A percentile compares a stretch with the other conserved stretches of the same genome.
Conservation (phyloP, 2,113 vertebrate genomes). For the Ahaetulla prasina region DNA sequence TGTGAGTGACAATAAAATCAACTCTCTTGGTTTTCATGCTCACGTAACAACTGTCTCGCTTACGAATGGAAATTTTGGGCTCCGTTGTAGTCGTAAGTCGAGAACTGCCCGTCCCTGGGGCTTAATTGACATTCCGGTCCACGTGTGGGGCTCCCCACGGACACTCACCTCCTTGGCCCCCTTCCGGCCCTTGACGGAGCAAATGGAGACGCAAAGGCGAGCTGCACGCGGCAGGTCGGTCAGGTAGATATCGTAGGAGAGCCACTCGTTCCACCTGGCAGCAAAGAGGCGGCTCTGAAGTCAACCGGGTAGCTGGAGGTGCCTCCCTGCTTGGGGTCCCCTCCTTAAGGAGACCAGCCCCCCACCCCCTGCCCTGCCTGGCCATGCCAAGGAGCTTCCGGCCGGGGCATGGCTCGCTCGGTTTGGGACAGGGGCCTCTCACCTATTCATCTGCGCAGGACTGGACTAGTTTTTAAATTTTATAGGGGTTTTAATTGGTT, state of each 20-base stretch:
- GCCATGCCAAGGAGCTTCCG: background rate
- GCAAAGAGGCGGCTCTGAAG: rapidly evolving
- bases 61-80: too few species aligned
- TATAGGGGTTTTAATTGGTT: too few species aligned
- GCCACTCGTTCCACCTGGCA: slow-evolving; percentile 88
- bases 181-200: slow-evolving; percentile 89
- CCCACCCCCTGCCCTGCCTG: too few species aligned
- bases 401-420: background rate
- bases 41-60: too few species aligned
- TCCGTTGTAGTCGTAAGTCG: too few species aligned
- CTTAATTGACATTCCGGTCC: too few species aligned
- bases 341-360: background rate
- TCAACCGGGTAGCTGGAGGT: background rate
- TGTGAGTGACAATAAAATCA: background rate
- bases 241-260: slow-evolving; percentile 91
- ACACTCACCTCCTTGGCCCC: slow-evolving; percentile 83
- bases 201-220: slow-evolving; percentile 88
- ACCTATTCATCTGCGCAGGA: too few species aligned
- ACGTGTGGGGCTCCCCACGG: background rate
- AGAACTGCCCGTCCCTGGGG: too few species aligned
- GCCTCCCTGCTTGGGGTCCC: background rate
- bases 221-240: slow-evolving; percentile 87
- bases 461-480: too few species aligned
- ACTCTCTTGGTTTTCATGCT: background rate
- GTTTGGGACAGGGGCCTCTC: rapidly evolving